Conservation (phyloP, 2,888 invertebrate genomes). For the Dolichomitus sp. region DNA sequence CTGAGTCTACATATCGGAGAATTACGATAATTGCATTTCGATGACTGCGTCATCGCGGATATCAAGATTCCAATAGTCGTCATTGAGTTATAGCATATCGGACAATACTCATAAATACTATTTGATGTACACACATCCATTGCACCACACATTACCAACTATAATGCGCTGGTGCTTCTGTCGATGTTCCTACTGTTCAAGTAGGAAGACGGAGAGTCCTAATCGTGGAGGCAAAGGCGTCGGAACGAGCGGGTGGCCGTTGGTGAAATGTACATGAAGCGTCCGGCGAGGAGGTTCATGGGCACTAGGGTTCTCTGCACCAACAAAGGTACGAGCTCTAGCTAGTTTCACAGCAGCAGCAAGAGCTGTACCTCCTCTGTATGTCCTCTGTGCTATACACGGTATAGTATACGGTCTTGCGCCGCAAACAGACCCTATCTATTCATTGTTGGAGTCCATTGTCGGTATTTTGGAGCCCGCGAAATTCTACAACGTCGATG, state of each 20-base stretch:
- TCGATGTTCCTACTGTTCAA: conserved; percentile 28
- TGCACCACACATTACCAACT: conserved; percentile 30
- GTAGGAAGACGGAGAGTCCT: background rate
- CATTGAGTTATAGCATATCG: conserved; percentile 50
- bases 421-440: conserved; percentile 78
- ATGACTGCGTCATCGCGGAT: conserved; percentile 13
- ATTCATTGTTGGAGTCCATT: conserved; percentile 77
- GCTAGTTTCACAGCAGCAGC: conserved; percentile 25
- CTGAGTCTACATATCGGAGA: background rate
- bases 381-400: conserved; percentile 26
- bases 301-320: conserved; percentile 9
- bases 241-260: conserved; percentile 28
- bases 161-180: conserved; percentile 13
- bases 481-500: conserved; percentile 75
- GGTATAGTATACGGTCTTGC: conserved; percentile 64
- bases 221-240: conserved; percentile 19
- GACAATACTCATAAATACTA: conserved; percentile 19
- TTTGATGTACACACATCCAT: background rate
- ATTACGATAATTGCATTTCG: conserved; percentile 22
- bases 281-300: conserved; percentile 12
- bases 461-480: conserved; percentile 74
- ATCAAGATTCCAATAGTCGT: conserved; percentile 35
- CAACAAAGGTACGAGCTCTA: background rate
- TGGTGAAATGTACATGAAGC: conserved; percentile 24
- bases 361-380: conserved; percentile 50